phyloP scores from a whole-genome alignment of 2,113 vertebrate genomes.

The Oryzias javanicus region DNA sequence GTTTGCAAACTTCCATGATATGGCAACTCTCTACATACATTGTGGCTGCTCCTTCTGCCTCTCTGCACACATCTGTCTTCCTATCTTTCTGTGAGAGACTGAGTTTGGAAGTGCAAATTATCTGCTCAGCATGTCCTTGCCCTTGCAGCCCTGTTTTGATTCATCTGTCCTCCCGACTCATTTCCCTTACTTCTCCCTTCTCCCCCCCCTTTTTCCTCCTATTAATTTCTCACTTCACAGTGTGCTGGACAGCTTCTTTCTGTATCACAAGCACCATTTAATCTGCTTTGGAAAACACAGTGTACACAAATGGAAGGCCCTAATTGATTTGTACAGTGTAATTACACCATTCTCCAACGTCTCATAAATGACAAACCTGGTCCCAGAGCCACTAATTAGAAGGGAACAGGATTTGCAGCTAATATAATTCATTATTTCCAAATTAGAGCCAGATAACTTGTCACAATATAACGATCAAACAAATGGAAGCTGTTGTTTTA shows the following conservation, averaged over 20 bases:
- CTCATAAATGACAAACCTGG: conserved; percentile 69
- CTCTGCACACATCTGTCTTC: conserved; percentile 69
- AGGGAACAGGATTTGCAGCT: conserved; percentile 64
- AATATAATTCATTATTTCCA: conserved; percentile 74
- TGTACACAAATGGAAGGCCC: conserved; percentile 57
- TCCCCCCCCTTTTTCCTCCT: conserved; percentile 27
- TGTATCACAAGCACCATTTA: conserved; percentile 62
- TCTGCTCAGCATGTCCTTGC: conserved; percentile 65
- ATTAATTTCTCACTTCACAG: conserved; percentile 58
- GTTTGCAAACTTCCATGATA: too few species aligned
- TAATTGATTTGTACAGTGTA: conserved; percentile 73
- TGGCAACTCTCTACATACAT: background rate
- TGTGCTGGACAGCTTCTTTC: conserved; percentile 55
- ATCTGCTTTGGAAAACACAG: conserved; percentile 66
- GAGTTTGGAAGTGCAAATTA: conserved; percentile 65
- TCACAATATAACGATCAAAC: conserved; percentile 63
- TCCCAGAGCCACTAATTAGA: conserved; percentile 71
- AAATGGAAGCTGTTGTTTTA: conserved; percentile 57
- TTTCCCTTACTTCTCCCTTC: conserved; percentile 23
- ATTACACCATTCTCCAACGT: conserved; percentile 61
- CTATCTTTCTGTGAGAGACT: conserved; percentile 59
- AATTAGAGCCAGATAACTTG: conserved; percentile 66
- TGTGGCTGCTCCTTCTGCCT: conserved; percentile 68
- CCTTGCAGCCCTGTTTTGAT: conserved; percentile 60
- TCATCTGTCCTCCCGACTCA: conserved; percentile 37